phyloP scores from a whole-genome alignment of 1,140 invertebrate species.

The Melitaea cinxia region DNA sequence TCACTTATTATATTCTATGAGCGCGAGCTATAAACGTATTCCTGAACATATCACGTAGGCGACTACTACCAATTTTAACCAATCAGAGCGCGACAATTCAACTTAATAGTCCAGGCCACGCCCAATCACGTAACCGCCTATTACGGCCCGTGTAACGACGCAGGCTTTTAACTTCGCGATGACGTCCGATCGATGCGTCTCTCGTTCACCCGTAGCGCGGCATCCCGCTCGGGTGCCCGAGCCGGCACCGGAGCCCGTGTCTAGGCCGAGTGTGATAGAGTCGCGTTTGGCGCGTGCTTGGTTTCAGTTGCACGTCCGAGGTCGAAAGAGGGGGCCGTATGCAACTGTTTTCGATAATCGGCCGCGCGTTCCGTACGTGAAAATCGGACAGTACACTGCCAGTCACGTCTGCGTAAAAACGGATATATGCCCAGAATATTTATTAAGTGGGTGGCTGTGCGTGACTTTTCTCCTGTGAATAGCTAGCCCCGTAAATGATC shows the following conservation, averaged over 20 bases:
- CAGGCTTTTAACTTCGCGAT: constrained; percentile 77
- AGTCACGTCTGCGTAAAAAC: constrained; percentile 80
- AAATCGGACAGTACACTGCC: constrained; percentile 75
- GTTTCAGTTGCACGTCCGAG: constrained; percentile 78
- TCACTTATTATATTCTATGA: constrained; percentile 80
- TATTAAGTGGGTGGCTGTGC: constrained; percentile 81
- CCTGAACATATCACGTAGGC: constrained; percentile 79
- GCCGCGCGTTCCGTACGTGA: constrained; percentile 79
- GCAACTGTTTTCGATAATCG: constrained; percentile 81
- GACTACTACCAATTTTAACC: constrained; percentile 80
- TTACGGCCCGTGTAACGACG: constrained; percentile 79
- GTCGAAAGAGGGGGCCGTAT: constrained; percentile 76
- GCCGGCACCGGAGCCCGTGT: constrained; percentile 41
- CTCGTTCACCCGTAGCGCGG: constrained; percentile 46
- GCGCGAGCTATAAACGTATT: constrained; percentile 78
- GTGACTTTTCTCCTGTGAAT: constrained; percentile 78
- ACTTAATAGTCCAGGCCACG: constrained; percentile 78
- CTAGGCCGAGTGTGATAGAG: constrained; percentile 72
- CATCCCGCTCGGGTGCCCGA: constrained; percentile 61
- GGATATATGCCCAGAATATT: constrained; percentile 81
- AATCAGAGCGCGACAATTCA: constrained; percentile 80
- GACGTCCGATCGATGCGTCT: constrained; percentile 61
- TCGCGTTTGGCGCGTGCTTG: constrained; percentile 75
- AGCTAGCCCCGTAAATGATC: constrained; percentile 73
- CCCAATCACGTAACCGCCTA: constrained; percentile 81